These are phyloP conservation scores for Coelopa pilipes DNA, from an alignment of 2,888 invertebrate species.

Conservation along the genomic window DNA sequence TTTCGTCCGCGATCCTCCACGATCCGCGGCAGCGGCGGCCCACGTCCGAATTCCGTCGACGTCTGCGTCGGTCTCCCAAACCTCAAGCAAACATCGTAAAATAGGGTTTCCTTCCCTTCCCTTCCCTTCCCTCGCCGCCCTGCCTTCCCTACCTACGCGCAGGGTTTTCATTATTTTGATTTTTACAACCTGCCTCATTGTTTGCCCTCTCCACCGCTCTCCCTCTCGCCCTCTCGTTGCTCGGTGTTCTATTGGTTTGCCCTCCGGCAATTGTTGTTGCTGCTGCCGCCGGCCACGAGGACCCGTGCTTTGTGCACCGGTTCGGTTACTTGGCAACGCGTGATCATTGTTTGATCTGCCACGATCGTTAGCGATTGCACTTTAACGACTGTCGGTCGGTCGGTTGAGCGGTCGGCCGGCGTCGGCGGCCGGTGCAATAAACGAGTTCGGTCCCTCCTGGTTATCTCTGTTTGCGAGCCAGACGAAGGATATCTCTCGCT, in stretches of 20 bases:
- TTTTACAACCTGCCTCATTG: slow-evolving; percentile 33
- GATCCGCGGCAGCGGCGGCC: slow-evolving; percentile 5
- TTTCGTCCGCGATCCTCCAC: not conserved
- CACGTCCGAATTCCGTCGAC: slow-evolving; percentile 26
- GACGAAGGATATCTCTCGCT: too few relatives aligned
- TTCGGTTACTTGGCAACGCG: slow-evolving; percentile 28
- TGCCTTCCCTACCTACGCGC: not conserved
- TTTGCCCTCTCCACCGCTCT: slow-evolving; percentile 12
- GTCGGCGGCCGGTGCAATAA: slow-evolving; percentile 2
- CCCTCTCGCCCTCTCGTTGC: not conserved
- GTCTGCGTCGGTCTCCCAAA: slow-evolving; percentile 1
- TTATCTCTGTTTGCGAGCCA: too few relatives aligned
- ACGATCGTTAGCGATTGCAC: slow-evolving; percentile 27
- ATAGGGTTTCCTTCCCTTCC: slow-evolving; percentile 9
- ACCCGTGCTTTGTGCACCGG: slow-evolving; percentile 12
- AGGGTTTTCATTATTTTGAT: slow-evolving; percentile 9
- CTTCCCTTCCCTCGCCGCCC: not conserved
- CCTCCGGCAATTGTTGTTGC: slow-evolving; percentile 1
- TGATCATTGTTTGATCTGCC: slow-evolving; percentile 34
- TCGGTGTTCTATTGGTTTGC: not conserved
- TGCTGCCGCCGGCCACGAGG: not conserved
- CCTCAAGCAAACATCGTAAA: slow-evolving; percentile 34
- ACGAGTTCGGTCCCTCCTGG: not conserved
- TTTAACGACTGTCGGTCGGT: slow-evolving; percentile 10
- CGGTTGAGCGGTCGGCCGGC: not conserved